phyloP scores from a whole-genome alignment of 1,140 invertebrate genomes.

The Rhagoletis pomonella region DNA sequence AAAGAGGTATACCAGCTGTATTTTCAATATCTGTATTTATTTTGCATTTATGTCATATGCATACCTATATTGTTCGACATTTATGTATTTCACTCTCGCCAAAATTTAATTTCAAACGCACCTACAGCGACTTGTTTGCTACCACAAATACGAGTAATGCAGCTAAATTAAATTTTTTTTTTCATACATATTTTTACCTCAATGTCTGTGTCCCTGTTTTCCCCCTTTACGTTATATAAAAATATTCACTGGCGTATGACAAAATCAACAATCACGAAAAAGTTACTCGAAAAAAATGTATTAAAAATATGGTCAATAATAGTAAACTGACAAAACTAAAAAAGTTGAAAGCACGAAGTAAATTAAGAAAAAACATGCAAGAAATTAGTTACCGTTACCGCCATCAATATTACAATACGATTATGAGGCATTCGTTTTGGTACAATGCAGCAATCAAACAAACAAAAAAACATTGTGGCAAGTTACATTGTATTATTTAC shows the following conservation, averaged over 20 bases:
- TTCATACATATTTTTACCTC: neutral
- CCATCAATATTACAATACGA: constrained; percentile 31
- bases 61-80: no score
- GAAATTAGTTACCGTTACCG: constrained; percentile 30
- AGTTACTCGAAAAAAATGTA: no score
- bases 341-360: neutral
- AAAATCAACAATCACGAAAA: constrained; percentile 45
- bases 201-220: no score
- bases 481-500: neutral
- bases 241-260: neutral
- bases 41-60: neutral
- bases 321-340: neutral
- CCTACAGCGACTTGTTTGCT: neutral
- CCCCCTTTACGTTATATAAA: neutral
- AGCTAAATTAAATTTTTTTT: neutral
- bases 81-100: no score
- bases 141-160: neutral
- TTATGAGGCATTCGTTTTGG: neutral
- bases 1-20: no score
- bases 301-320: no score
- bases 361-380: neutral
- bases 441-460: neutral
- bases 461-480: neutral
- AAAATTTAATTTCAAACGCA: no score
- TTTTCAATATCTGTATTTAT: no score